phyloP scores from a whole-genome alignment of 2,797 vertebrate genomes.

The Chaetophractus vellerosus region DNA sequence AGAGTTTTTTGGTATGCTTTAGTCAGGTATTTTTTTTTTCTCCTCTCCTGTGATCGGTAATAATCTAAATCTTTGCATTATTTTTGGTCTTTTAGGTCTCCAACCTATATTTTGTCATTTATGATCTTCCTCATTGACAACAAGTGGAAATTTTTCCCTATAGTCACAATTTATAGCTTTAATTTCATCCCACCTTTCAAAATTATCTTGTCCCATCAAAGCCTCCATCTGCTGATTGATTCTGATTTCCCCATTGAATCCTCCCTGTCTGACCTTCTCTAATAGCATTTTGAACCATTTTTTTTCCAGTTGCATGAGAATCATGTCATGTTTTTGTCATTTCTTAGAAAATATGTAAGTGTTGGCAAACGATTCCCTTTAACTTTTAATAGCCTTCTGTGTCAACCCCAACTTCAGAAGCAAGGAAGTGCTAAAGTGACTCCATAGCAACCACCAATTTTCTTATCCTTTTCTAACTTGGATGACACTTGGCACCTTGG shows the following conservation, averaged over 20 bases:
- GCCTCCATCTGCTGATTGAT: not conserved
- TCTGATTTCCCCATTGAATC: not conserved
- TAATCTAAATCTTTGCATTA: constrained; percentile 33
- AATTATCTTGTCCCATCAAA: constrained; percentile 27
- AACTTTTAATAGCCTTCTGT: constrained; percentile 54
- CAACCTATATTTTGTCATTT: not conserved
- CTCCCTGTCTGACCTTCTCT: not conserved
- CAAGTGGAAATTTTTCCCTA: not conserved
- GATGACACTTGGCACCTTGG: constrained; percentile 57
- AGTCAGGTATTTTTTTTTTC: constrained; percentile 44
- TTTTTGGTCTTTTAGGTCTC: constrained; percentile 47
- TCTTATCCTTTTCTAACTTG: constrained; percentile 38
- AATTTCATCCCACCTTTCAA: constrained; percentile 49
- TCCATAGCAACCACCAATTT: constrained; percentile 70
- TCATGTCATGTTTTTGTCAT: constrained; percentile 60
- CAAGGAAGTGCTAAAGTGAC: not conserved
- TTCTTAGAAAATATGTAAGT: constrained; percentile 61
- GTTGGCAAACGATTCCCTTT: constrained; percentile 29
- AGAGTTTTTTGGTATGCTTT: constrained; percentile 69
- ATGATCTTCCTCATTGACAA: constrained; percentile 57
- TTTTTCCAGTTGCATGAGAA: not conserved
- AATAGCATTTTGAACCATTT: constrained; percentile 51
- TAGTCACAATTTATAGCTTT: constrained; percentile 62
- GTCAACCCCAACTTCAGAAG: constrained; percentile 15
- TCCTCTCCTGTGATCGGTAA: constrained; percentile 38